These are phyloP conservation scores for Zaprionus obscuricornis DNA, from an alignment of 2,888 invertebrate genomes.

Conservation along the genomic window DNA sequence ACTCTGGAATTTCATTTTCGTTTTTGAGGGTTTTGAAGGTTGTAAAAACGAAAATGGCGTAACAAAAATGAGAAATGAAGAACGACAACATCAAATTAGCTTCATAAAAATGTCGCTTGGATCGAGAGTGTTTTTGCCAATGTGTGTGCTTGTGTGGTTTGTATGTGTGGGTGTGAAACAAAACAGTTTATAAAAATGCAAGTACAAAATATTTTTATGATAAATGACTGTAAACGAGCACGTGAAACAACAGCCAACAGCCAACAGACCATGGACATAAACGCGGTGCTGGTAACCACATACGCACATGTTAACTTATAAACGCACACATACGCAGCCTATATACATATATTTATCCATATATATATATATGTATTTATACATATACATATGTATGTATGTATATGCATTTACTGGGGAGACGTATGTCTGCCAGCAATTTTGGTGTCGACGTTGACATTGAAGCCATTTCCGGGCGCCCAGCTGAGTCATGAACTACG, in stretches of 20 bases:
- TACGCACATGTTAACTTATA: constrained; percentile 62
- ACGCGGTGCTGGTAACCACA: constrained; percentile 72
- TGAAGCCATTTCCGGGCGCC: constrained; percentile 76
- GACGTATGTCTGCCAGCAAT: constrained; percentile 57
- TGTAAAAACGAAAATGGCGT: constrained; percentile 71
- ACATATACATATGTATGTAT: constrained; percentile 9
- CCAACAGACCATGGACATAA: constrained; percentile 70
- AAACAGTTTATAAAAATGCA: constrained; percentile 74
- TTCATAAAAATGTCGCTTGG: constrained; percentile 70
- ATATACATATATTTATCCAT: constrained; percentile 7
- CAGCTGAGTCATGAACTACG: constrained; percentile 58
- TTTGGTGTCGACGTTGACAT: constrained; percentile 75
- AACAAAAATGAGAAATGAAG: constrained; percentile 74
- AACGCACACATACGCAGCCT: constrained; percentile 34
- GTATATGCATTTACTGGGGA: neutral
- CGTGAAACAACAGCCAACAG: constrained; percentile 62
- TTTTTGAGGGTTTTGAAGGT: constrained; percentile 15
- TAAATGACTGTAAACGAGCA: constrained; percentile 77
- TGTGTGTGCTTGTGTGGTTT: constrained; percentile 1
- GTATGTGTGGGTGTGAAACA: constrained; percentile 60
- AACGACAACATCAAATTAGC: constrained; percentile 77
- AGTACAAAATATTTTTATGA: constrained; percentile 76
- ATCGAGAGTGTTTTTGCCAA: constrained; percentile 3
- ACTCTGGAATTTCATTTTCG: constrained; percentile 38
- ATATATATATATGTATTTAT: constrained; percentile 13